Evolutionary conservation across 2,888 invertebrate species (phyloP), one percentile per base, ranked within the genome.

Genomic region (Rhorus exstirpatorius): DNA sequence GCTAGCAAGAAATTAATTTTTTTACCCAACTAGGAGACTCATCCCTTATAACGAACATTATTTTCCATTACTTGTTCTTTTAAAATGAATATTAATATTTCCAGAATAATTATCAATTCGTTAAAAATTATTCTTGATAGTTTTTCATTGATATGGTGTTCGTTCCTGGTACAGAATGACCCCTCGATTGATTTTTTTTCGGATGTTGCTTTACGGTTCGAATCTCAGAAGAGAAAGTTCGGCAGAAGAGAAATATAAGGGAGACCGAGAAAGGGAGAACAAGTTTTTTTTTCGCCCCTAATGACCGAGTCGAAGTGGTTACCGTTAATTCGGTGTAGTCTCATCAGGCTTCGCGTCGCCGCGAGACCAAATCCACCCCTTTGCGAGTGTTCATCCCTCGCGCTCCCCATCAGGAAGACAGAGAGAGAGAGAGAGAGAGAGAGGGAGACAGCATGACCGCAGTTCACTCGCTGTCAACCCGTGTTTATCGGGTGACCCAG

Each of bases 401-500:
- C 26, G 55, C 17, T 19, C 24, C 55, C 41, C 12, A 53, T 21
- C 41, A 12, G 38, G 21, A 41, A 67, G 24, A 49, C 14, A 31
- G 49, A 51, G 46, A 49, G 24, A 61, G n/a, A 58, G n/a, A 61
- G 51, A 67, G 24, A 49, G 14, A 31, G 49, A 51, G 46, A 49
- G 24, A 61, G n/a, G 44, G n/a, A 61, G 63, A 51, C 51, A 38
- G 55, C 26, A 44, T 65, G 19, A 65, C 44, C 21, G 53, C 53
- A 46, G 53, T 67, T 72, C 38, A 44, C 49, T 58, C 68, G 60
- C 44, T 79, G 58, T 72, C 74, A 74, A 74, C 51, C 74, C 75
- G 83, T 87, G 87, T 90, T 91, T 87, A 90, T 88, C 88, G 89
- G 89, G 86, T 91, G 91, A 90, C 90, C 90, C 90, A 90, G 89